These are phyloP conservation scores for Teleiodes luculella DNA, from an alignment of 2,888 invertebrate species.

Conservation along the genomic window DNA sequence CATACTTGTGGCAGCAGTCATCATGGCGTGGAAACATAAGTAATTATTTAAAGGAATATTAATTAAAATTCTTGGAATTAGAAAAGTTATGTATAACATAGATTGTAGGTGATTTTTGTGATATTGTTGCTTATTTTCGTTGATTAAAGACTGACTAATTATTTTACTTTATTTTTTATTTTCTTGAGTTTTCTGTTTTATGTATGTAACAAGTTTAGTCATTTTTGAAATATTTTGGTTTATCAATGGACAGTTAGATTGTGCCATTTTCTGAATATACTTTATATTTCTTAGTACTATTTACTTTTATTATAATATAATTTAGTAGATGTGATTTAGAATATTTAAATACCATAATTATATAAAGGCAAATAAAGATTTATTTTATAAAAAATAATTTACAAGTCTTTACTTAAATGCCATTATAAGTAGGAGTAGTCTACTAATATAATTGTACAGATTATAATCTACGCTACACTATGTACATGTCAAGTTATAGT, in stretches of 20 bases:
- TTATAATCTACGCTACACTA: not conserved
- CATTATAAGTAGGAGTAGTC: not conserved
- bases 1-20: slow-evolving; percentile 42
- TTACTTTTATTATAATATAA: too few species aligned
- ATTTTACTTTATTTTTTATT: not conserved
- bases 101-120: not conserved
- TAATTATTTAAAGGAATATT: not conserved
- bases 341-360: not conserved
- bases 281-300: not conserved
- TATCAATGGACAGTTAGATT: too few species aligned
- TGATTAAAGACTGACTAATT: slow-evolving; percentile 30
- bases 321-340: not conserved
- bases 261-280: too few species aligned
- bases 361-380: not conserved
- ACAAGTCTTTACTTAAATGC: not conserved
- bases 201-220: not conserved
- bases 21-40: slow-evolving; percentile 47
- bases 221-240: not conserved
- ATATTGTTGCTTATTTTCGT: slow-evolving; percentile 25
- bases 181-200: not conserved
- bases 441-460: not conserved
- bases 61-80: too few species aligned
- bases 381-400: not conserved
- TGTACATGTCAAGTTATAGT: not conserved
- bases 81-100: not conserved